phyloP scores from a whole-genome alignment of 1,140 invertebrate species.

The Megalonaias nervosa region DNA sequence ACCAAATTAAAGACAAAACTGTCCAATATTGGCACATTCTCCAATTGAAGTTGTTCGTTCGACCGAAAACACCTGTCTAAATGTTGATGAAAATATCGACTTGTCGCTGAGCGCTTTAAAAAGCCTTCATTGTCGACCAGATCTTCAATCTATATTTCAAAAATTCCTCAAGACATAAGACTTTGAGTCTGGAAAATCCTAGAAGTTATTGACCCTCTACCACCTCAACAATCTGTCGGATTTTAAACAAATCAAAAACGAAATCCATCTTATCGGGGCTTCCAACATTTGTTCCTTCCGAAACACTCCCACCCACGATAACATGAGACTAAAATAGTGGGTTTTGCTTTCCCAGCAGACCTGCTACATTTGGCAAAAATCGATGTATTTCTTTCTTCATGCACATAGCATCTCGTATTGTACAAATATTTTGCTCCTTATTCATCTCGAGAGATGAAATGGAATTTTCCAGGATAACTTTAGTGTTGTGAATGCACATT shows the following conservation, averaged over 20 bases:
- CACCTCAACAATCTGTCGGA: not conserved
- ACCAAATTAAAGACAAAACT: constrained; percentile 2
- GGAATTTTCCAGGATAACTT: not conserved
- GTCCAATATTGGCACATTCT: constrained; percentile 5
- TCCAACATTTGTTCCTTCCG: constrained; percentile 1
- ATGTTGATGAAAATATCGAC: constrained; percentile 1
- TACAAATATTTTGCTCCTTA: not conserved
- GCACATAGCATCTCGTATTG: not conserved
- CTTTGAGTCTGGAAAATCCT: constrained; percentile 1
- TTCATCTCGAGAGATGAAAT: not conserved
- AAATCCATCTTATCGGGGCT: constrained; percentile 4
- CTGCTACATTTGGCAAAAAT: not conserved
- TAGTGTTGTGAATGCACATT: constrained; percentile 4
- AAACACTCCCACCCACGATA: not conserved
- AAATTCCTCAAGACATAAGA: not conserved
- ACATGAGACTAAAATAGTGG: constrained; percentile 1
- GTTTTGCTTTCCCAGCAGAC: not conserved
- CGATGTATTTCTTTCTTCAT: not conserved
- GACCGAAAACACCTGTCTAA: not conserved
- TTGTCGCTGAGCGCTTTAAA: not conserved
- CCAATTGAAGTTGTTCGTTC: not conserved
- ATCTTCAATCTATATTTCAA: not conserved
- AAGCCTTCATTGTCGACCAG: constrained; percentile 1
- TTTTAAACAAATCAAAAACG: constrained; percentile 1
- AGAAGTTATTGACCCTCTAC: not conserved